Conservation (phyloP, 2,113 vertebrate species). For the Podilymbus podiceps region DNA sequence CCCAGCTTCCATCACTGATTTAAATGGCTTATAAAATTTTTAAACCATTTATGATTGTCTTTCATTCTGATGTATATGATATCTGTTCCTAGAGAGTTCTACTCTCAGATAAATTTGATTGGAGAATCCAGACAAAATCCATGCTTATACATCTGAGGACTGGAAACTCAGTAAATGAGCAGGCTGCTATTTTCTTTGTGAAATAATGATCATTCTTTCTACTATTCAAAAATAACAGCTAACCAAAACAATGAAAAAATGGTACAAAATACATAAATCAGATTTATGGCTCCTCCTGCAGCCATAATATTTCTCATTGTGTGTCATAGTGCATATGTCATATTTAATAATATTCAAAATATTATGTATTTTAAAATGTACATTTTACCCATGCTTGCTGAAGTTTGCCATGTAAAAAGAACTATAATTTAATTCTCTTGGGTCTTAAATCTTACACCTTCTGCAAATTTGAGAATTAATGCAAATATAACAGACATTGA, state of each 20-base stretch:
- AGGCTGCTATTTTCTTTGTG: background rate
- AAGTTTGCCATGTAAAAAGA: background rate
- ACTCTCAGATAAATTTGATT: background rate
- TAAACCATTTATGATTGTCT: background rate
- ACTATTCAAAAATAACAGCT: background rate
- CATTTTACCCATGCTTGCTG: background rate
- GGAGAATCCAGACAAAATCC: background rate
- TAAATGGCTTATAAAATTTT: background rate
- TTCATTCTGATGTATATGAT: background rate
- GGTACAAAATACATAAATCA: background rate
- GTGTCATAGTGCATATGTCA: background rate
- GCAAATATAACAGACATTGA: background rate
- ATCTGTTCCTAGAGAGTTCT: background rate
- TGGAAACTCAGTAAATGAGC: background rate
- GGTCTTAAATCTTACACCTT: background rate
- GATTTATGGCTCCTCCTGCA: background rate
- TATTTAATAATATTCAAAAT: background rate
- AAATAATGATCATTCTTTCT: background rate
- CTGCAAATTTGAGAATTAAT: background rate
- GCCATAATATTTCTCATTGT: background rate
- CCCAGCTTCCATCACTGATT: background rate
- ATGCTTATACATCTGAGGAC: background rate
- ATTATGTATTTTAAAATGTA: background rate
- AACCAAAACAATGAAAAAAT: background rate
- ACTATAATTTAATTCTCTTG: background rate